Conservation (phyloP, 2,888 invertebrate genomes). For the Antitype chi region DNA sequence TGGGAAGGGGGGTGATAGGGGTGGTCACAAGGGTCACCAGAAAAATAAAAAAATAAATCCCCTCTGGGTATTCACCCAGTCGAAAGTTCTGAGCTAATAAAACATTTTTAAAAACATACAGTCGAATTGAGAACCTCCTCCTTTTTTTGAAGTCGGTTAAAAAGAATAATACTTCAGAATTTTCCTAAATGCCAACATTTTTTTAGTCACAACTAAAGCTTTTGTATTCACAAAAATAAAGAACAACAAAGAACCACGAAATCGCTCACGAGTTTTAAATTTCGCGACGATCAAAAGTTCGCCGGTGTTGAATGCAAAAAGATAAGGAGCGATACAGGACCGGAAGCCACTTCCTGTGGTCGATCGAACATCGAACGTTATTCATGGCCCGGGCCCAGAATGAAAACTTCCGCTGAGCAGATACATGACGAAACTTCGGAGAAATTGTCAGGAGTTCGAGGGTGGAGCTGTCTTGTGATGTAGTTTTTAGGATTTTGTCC, state of each 20-base stretch:
- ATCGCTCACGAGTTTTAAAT: constrained; percentile 73
- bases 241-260: constrained; percentile 27
- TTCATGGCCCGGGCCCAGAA: constrained; percentile 77
- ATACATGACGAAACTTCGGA: constrained; percentile 74
- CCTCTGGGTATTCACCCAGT: too few relatives aligned
- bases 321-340: constrained; percentile 73
- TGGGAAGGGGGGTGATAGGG: too few relatives aligned
- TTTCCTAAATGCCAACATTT: not conserved
- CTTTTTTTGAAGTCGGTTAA: too few relatives aligned
- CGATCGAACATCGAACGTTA: constrained; percentile 75
- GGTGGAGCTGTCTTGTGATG: constrained; percentile 29
- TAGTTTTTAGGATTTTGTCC: not conserved
- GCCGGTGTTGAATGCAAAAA: constrained; percentile 69
- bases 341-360: constrained; percentile 76
- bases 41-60: too few relatives aligned
- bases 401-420: constrained; percentile 75
- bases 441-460: constrained; percentile 67
- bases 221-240: constrained; percentile 14
- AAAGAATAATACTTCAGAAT: not conserved
- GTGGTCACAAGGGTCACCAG: too few relatives aligned
- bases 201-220: not conserved
- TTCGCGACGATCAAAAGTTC: constrained; percentile 76
- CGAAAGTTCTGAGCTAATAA: too few relatives aligned
- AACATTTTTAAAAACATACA: too few relatives aligned
- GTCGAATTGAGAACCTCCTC: too few relatives aligned